Base-by-base conservation (phyloP, 2,888 invertebrate species). In the Vannuccia rotundouncinata region DNA sequence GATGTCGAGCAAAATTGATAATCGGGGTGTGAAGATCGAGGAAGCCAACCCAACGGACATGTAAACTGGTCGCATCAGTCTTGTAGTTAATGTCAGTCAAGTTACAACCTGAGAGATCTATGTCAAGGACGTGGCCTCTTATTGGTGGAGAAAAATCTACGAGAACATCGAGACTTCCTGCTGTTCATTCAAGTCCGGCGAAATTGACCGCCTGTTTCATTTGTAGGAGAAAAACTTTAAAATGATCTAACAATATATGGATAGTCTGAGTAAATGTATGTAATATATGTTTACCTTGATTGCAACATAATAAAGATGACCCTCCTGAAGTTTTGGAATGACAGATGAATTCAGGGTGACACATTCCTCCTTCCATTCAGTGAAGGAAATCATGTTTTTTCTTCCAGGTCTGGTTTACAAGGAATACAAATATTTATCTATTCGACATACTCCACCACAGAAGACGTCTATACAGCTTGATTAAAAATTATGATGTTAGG, bases 301-400 rank as follows among this genome's bases (percentile, higher is more conserved):
- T n/a, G 80, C 79, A 30, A 82, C 45, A 66, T 81, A 82, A 59
- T 82, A 82, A 0, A 77, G 78, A 22, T 82, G 80, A 17, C 82
- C 82, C 29, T 81, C 82, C 5, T 77, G 77, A 27, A 82, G 59
- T 28, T 77, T 25, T 22, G 45, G 17, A 45, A 45, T 45, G 17
- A 45, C 17, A 17, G 45, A 45, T 13, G 5, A 5, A 17, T 45
- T 45, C 45, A 45, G 17, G 5, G 45, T 45, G 45, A 45, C 45
- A 45, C 45, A 45, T 17, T 45, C 10, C 17, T 45, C 45, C 5
- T 5, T 5, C 10, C 45, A 45, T 45, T 45, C 45, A 5, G 45
- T 45, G 17, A 45, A 45, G 45, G 45, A 17, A 17, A 45, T 17
- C 5, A 45, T 45, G 45, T 45, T 17, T 17, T 45, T 45, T 17